Evolutionary conservation across 2,797 vertebrate genomes (phyloP).

Genomic region (Sebastolobus alascanus): DNA sequence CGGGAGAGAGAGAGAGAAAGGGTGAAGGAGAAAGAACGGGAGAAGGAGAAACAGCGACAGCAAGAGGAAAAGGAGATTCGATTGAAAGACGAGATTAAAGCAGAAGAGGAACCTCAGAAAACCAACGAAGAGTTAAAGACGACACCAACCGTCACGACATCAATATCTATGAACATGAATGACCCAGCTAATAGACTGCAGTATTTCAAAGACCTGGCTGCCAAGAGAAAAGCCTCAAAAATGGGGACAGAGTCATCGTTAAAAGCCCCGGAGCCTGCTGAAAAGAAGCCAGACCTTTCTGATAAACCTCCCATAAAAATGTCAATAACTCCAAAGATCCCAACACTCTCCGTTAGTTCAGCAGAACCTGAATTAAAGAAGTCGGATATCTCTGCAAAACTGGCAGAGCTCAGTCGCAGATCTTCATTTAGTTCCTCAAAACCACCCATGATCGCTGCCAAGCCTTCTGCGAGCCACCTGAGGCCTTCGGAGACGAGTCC

Average conservation of each 20-base stretch:
- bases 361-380: constrained; percentile 72
- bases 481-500: constrained; percentile 65
- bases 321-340: neutral
- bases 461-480: constrained; percentile 47
- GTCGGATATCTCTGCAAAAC: constrained; percentile 69
- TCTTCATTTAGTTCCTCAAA: constrained; percentile 69
- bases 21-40: constrained; percentile 25
- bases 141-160: constrained; percentile 10
- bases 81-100: constrained; percentile 54
- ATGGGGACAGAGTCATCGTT: constrained; percentile 61
- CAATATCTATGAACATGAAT: constrained; percentile 75
- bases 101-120: constrained; percentile 59
- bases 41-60: neutral
- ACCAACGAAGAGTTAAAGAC: constrained; percentile 49
- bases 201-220: constrained; percentile 85
- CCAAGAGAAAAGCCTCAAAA: constrained; percentile 80
- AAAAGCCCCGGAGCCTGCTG: constrained; percentile 72
- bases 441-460: constrained; percentile 64
- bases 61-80: constrained; percentile 26
- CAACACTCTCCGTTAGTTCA: constrained; percentile 24
- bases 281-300: constrained; percentile 73
- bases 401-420: constrained; percentile 70
- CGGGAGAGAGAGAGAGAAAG: constrained; percentile 38
- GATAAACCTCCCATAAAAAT: constrained; percentile 46
- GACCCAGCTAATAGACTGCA: constrained; percentile 82